Conservation (phyloP, 2,888 invertebrate species). For the Hylaea fasciaria region DNA sequence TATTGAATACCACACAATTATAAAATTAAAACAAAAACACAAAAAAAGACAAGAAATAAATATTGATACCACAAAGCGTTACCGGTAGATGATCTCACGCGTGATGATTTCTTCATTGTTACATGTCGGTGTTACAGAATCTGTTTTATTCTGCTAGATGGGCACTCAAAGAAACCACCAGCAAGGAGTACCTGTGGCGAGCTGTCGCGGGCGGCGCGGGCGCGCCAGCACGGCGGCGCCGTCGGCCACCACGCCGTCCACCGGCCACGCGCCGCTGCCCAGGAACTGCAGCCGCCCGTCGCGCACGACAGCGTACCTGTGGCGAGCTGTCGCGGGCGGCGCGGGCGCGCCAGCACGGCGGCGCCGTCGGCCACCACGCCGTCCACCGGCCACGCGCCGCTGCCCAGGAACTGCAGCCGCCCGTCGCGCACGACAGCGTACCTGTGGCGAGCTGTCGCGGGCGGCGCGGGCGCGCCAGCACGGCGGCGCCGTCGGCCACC, state of each 20-base stretch:
- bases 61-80: no score
- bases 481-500: slow-evolving; percentile 73
- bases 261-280: slow-evolving; percentile 63
- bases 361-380: slow-evolving; percentile 75
- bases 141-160: no score
- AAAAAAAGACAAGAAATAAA: no score
- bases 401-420: slow-evolving; percentile 84
- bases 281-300: slow-evolving; percentile 86
- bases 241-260: slow-evolving; percentile 71
- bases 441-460: slow-evolving; percentile 19
- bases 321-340: slow-evolving; percentile 36
- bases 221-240: slow-evolving; percentile 63
- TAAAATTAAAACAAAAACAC: no score
- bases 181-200: no score
- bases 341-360: slow-evolving; percentile 56
- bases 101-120: no score
- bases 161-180: no score
- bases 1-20: no score
- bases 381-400: slow-evolving; percentile 60
- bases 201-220: slow-evolving; percentile 43
- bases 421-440: slow-evolving; percentile 74
- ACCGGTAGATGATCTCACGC: no score
- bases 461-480: slow-evolving; percentile 51
- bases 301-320: no score
- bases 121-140: no score